A percentile compares a stretch with the other conserved stretches of the same genome.
phyloP scores from a whole-genome alignment of 1,140 invertebrate species.

The Sitophilus oryzae region DNA sequence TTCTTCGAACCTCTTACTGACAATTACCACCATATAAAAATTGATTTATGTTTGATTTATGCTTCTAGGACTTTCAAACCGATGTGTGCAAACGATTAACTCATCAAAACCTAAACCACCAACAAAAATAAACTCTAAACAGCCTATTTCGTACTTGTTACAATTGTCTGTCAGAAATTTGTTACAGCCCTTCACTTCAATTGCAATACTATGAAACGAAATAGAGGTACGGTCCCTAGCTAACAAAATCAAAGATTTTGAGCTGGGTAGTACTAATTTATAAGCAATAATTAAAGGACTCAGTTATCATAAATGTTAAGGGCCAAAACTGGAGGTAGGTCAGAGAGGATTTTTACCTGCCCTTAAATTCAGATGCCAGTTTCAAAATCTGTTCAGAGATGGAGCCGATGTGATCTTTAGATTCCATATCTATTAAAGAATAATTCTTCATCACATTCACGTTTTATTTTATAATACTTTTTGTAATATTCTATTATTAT shows the following conservation, averaged over 20 bases:
- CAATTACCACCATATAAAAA: too few species aligned
- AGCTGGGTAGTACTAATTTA: not conserved
- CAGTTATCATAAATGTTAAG: conserved; percentile 4
- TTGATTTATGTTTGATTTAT: too few species aligned
- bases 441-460: too few species aligned
- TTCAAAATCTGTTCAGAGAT: not conserved
- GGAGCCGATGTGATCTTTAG: not conserved
- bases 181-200: too few species aligned
- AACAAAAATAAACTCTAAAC: too few species aligned
- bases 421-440: not conserved
- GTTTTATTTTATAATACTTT: too few species aligned
- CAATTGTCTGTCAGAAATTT: conserved; percentile 9
- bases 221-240: not conserved
- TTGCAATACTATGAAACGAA: conserved; percentile 1
- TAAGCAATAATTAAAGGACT: not conserved
- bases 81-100: too few species aligned
- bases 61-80: too few species aligned
- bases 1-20: too few species aligned
- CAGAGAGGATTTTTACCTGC: conserved; percentile 15
- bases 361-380: not conserved
- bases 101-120: too few species aligned
- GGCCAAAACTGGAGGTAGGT: not conserved
- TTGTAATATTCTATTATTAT: too few species aligned
- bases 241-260: not conserved
- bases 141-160: too few species aligned